Evolutionary conservation across 1,140 invertebrate species (phyloP).

Genomic region (Belonocnema kinseyi): DNA sequence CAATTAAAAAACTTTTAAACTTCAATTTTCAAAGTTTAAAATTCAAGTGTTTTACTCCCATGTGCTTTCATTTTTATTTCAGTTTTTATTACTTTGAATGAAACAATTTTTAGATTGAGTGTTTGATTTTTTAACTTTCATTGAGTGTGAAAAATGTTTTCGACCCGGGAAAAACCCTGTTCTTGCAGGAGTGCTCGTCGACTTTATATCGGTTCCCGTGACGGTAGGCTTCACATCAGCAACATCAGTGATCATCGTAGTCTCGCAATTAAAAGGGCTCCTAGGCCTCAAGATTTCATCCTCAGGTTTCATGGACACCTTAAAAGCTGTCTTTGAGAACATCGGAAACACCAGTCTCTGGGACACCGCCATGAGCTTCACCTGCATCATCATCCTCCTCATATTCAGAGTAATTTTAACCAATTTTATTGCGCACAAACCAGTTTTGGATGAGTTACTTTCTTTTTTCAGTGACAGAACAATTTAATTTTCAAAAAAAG

Average conservation of each 20-base stretch:
- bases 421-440: neutral
- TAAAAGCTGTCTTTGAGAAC: constrained; percentile 79
- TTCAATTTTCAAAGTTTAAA: too few relatives aligned
- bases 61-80: too few relatives aligned
- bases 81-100: too few relatives aligned
- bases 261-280: constrained; percentile 90
- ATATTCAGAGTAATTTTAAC: constrained; percentile 80
- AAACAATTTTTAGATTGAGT: too few relatives aligned
- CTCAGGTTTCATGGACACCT: constrained; percentile 83
- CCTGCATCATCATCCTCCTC: constrained; percentile 83
- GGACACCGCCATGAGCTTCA: constrained; percentile 83
- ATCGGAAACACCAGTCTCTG: constrained; percentile 79
- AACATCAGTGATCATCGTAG: constrained; percentile 93
- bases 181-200: constrained; percentile 90
- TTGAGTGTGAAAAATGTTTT: too few relatives aligned
- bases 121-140: too few relatives aligned
- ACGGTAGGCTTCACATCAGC: constrained; percentile 96
- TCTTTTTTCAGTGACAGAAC: too few relatives aligned
- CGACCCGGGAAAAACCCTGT: too few relatives aligned
- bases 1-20: too few relatives aligned
- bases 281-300: constrained; percentile 86
- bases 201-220: constrained; percentile 96
- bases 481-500: too few relatives aligned
- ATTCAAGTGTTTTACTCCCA: too few relatives aligned
- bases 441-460: too few relatives aligned